Percentiles rank a stretch among this genome's conserved stretches.
These are phyloP conservation scores for Darevskia nairensis DNA, from an alignment of 2,797 vertebrate genomes.

Conservation along the genomic window DNA sequence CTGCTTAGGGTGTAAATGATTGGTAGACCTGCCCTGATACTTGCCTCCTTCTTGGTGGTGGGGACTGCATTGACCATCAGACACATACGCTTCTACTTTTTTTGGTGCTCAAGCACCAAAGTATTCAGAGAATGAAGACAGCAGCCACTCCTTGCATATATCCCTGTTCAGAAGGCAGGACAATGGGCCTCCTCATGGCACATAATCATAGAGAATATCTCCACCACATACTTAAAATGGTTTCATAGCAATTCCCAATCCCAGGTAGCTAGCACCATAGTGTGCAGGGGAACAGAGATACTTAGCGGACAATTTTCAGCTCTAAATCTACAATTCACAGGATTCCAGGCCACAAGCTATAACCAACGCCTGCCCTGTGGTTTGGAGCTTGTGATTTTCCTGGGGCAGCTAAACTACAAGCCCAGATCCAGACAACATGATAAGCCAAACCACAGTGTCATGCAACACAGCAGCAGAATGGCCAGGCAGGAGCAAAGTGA, in stretches of 20 bases:
- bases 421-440: no score
- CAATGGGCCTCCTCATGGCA: background rate
- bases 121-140: background rate
- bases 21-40: background rate
- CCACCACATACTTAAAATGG: background rate
- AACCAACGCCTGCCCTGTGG: no score
- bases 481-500: no score
- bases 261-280: background rate
- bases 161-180: background rate
- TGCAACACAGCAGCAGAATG: no score
- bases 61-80: background rate
- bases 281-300: no score
- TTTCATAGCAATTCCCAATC: background rate
- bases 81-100: background rate
- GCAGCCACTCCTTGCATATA: background rate
- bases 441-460: no score
- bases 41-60: background rate
- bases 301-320: background rate
- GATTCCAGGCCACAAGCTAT: background rate
- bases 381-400: no score
- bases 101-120: background rate
- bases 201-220: background rate
- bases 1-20: background rate
- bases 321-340: background rate
- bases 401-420: no score